Evolutionary conservation across 2,888 invertebrate species (phyloP).

Genomic region (Pristionchus exspectatus): DNA sequence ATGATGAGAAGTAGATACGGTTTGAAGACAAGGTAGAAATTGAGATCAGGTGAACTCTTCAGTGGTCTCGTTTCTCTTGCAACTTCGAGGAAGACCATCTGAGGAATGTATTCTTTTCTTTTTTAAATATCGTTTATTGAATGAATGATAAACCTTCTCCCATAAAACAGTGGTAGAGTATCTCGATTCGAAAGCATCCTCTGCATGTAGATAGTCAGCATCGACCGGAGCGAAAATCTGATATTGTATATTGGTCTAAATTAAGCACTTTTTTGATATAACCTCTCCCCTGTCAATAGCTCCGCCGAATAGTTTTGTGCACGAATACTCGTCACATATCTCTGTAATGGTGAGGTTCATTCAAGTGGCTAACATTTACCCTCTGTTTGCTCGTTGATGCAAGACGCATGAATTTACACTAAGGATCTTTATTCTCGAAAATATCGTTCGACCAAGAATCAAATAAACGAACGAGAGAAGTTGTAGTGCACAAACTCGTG

Average conservation of each 20-base stretch:
- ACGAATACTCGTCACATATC: neutral
- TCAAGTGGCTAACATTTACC: neutral
- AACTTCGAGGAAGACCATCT: conserved; percentile 12
- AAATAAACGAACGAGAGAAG: neutral
- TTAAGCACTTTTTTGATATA: no score
- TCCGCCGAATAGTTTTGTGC: neutral
- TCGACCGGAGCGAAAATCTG: conserved; percentile 2
- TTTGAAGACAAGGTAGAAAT: neutral
- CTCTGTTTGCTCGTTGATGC: neutral
- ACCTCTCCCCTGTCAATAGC: neutral
- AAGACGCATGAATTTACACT: no score
- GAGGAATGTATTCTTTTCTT: neutral
- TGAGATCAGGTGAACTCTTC: neutral
- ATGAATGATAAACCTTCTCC: neutral
- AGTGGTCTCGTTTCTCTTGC: neutral
- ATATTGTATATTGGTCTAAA: neutral
- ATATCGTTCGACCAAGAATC: no score
- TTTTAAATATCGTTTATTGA: neutral
- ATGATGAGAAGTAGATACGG: neutral
- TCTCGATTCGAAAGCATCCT: neutral
- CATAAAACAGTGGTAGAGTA: neutral
- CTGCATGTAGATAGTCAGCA: neutral
- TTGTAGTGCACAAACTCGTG: neutral
- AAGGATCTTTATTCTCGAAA: no score
- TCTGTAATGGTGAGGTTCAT: neutral